Evolutionary conservation across 2,113 vertebrate genomes (phyloP), one percentile per base, ranked within the genome.

Genomic region (Platichthys flesus): DNA sequence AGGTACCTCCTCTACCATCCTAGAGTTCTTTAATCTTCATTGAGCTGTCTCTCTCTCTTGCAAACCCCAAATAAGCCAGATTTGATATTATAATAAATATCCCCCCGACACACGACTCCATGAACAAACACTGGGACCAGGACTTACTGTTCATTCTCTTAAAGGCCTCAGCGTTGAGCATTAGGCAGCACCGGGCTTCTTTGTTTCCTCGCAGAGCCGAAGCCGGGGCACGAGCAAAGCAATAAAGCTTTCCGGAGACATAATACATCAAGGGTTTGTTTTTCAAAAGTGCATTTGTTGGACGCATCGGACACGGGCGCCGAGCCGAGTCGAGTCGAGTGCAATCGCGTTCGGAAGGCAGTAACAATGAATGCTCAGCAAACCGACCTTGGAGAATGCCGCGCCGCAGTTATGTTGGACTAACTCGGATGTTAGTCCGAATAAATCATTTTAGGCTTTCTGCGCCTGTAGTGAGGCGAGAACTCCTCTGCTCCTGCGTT

Each of bases 191-290:
- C 51, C 16, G 12, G 6, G 16, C 59, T 67, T 45, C 7, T 35
- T n/a, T 23, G 24, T 49, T 40, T 16, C 2, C 7, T 75, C 63
- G 61, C 24, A 37, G n/a, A 26, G 10, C 18, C 35, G 56, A 49
- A 37, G 47, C 42, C 31, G 24, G 10, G 54, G 61, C 18, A 24
- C 57, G 57, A 26, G 45, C 28, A 78, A 68, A 76, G 57, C 42
- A 82, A 61, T 52, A 28, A 24, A 57, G 59, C 57, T 70, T 79
- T 37, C 14, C 35, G 51, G 54, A 58, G 54, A 74, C 23, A 40
- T 24, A 74, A 82, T 58, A 10, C 23, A 67, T 78, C 59, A 73
- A 59, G 52, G 55, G 24, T 24, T 51, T 78, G 63, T 65, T 77
- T 82, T 61, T 57, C 31, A 28, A 68, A 83, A 55, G 40, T 55